Base-by-base conservation (phyloP, 1,140 invertebrate species). In the Hermatobates lingyangjiaoensis region DNA sequence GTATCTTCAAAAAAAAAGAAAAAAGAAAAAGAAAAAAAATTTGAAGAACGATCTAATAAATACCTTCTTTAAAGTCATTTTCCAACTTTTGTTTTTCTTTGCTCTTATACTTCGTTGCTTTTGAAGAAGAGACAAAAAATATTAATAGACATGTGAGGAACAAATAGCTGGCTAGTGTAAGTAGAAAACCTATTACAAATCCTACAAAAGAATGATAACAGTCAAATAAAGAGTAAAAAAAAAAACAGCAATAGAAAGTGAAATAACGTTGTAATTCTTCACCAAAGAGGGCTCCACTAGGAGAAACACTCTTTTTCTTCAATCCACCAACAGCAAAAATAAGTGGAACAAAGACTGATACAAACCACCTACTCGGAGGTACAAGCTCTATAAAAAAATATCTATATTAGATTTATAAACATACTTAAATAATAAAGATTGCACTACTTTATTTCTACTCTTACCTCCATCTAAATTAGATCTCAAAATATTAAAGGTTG, bases 51-150 rank as follows among this genome's bases (percentile, higher is more conserved):
- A 20, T 7, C 14, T 18, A 23, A 27, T 28, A 34, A 42, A 45
- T 64, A 77, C 83, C 83, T 72, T 88, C 83, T 66, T 85, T 88
- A 58, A 79, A 85, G 58, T 88, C 79, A 39, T 71, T 70, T 64
- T 91, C 87, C 47, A 89, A 61, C 59, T 79, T 80, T 34, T 65
- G 71, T 64, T 94, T 94, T 48, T 71, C 61, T 30, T 76, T 57
- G 5, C 72, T 62, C 25, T 78, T 69, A 62, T 82, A 86, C 62
- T 87, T 89, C 2, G 88, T 91, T 1, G 80, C 84, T 62, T 79
- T 80, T 1, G 87, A 89, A 14, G 79, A 85, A 50, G 80, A 74
- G 1, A 89, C 60, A 61, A 91, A 92, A 64, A 92, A 92, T 2
- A 74, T 67, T 18, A 87, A 64, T 21, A 92, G 63, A 59, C 76